These are phyloP conservation scores for Saguinus imperator DNA, from an alignment of 2,113 vertebrate species.

Conservation along the genomic window DNA sequence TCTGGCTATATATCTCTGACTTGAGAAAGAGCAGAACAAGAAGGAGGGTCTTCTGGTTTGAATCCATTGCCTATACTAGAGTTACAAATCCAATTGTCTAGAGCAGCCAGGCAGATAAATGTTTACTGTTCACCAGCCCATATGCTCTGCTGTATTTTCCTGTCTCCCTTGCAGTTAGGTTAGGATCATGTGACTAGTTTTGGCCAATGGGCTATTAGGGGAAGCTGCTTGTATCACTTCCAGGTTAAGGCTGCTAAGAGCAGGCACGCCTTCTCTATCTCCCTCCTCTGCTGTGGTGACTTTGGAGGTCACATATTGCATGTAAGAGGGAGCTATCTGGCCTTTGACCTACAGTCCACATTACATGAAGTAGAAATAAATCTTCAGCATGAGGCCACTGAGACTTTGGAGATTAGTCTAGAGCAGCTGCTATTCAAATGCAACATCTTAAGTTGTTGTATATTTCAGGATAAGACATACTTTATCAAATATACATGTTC, in stretches of 20 bases:
- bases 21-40: neutral
- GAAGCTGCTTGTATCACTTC: neutral
- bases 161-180: neutral
- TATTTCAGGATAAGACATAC: neutral
- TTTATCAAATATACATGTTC: neutral
- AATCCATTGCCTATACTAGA: neutral
- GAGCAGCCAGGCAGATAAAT: neutral
- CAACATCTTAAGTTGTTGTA: neutral
- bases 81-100: neutral
- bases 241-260: neutral
- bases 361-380: neutral
- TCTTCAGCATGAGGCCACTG: neutral
- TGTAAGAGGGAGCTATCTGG: neutral
- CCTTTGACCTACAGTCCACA: neutral
- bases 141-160: neutral
- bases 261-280: neutral
- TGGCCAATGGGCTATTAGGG: neutral
- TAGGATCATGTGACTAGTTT: neutral
- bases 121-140: neutral
- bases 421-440: neutral
- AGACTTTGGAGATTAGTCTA: neutral
- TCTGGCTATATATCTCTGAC: neutral
- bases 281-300: neutral
- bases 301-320: neutral
- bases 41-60: conserved; percentile 19